Base-by-base conservation (phyloP, 1,140 invertebrate species). In the Mercenaria mercenaria region DNA sequence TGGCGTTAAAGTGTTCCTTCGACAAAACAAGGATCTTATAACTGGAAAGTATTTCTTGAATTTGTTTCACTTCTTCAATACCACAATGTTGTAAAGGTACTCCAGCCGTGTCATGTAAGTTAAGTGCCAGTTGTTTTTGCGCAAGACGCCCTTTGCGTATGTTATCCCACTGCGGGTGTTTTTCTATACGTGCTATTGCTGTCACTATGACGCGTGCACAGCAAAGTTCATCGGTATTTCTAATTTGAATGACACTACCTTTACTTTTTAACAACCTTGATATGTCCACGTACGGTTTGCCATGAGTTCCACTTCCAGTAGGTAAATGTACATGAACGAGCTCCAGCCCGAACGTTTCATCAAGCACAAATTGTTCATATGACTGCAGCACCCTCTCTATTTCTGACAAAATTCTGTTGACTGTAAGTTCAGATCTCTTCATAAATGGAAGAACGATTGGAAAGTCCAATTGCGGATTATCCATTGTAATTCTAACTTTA, bases 311-410 rank as follows among this genome's bases (percentile, higher is more conserved):
- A 56, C 67, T 41, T 39, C 90, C 90, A 43, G 32, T 74, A 26
- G 81, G 80, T 6, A 83, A n/a, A 43, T 50, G 26, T 4, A 91
- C 86, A 56, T 91, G 87, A 29, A 89, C 86, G 13, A 89, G 10
- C 20, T 89, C 90, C 26, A 91, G 34, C 4, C 84, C 82, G 34
- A 91, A 77, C 18, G 87, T 86, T 72, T 86, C 74, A 67, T 89
- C 83, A 20, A 91, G 34, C 37, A 89, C 90, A 82, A 89, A 91
- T 50, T 91, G 61, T 43, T 91, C 87, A 52, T 91, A 89, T 6
- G 90, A 91, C 43, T 89, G 88, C 10, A 89, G 79, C 18, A 89
- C 88, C 8, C 87, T 59, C 43, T 89, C 87, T 26, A 91, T 69
- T 52, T 91, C 90, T 39, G 47, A 74, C 34, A 89, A 56, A 6